Percentiles rank a stretch among this genome's conserved stretches.
These are phyloP conservation scores for Pangasius krempfi DNA, from an alignment of 2,797 vertebrate genomes.

Conservation along the genomic window DNA sequence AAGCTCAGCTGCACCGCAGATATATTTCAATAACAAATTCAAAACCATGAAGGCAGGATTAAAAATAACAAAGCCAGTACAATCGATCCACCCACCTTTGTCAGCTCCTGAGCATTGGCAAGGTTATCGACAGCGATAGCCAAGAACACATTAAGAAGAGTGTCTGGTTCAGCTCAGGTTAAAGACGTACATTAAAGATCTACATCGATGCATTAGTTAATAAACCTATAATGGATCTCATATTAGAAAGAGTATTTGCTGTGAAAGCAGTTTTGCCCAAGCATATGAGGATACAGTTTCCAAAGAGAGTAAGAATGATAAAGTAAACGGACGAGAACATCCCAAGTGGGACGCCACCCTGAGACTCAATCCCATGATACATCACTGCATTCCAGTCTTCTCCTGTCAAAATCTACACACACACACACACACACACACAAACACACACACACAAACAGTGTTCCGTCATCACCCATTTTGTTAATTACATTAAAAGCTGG, in stretches of 20 bases:
- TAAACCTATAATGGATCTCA: conserved; percentile 1
- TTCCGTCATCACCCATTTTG: not conserved
- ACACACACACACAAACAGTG: conserved; percentile 17
- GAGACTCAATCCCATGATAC: conserved; percentile 96
- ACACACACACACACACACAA: conserved; percentile 17
- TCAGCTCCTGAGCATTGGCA: conserved; percentile 96
- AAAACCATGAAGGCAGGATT: not conserved
- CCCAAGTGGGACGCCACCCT: conserved; percentile 88
- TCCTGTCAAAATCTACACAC: conserved; percentile 88
- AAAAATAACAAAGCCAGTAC: not conserved
- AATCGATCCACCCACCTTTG: conserved; percentile 81
- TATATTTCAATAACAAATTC: not conserved
- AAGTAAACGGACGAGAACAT: conserved; percentile 97
- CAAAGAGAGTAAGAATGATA: conserved; percentile 94
- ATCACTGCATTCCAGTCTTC: conserved; percentile 98
- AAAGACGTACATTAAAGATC: conserved; percentile 77
- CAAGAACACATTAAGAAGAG: conserved; percentile 96
- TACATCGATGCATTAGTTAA: conserved; percentile 2
- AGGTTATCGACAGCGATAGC: conserved; percentile 98
- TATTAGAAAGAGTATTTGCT: not conserved
- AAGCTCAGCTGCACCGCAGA: not conserved
- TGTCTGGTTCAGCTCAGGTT: conserved; percentile 81
- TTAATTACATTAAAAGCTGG: not conserved
- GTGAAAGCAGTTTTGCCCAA: not conserved
- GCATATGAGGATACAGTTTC: conserved; percentile 93